Base-by-base conservation (phyloP, 2,888 invertebrate species). In the Galeopsomyia nigrocyanea region DNA sequence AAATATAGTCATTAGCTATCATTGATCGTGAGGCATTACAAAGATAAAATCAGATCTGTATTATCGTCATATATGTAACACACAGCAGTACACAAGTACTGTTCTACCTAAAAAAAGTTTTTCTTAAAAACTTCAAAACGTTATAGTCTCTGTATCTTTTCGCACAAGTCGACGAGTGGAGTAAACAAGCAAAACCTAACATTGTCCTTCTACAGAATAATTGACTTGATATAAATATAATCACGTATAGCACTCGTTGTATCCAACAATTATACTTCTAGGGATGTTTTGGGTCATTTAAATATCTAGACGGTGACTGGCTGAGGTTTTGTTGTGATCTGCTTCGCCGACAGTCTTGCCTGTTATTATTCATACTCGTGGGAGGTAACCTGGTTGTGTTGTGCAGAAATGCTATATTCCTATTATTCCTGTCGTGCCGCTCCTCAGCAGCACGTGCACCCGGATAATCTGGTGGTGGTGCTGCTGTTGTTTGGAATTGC, bases 321-420 rank as follows among this genome's bases (percentile, higher is more conserved):
- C 91, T 89, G 60, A 92, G 87, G 80, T 91, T 91, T 77, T 92
- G 91, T 75, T 92, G 91, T 0, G 91, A 90, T 75, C 90, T 88
- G 61, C 81, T 85, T n/a, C 84, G 81, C 57, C 81, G 77, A 57
- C 80, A 80, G 19, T 83, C 81, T 50, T 78, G 79, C 3, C 14
- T 49, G 22, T 21, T 31, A 63, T 51, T 0, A 73, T 56, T 16
- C 68, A 64, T 53, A 21, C 14, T 7, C 26, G 31, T 0, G 61
- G n/a, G 7, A n/a, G 19, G 78, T 73, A 46, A 78, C 69, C 7
- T 72, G 10, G 57, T 17, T 5, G 50, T 31, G 14, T 62, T 61
- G 9, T 73, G 55, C 14, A 63, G 55, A 19, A 73, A 68, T n/a
- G 21, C 65, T 5, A 56, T 62, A n/a, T 62, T 65, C 3, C 46